A percentile compares a stretch with the other conserved stretches of the same genome.
phyloP scores from a whole-genome alignment of 2,888 invertebrate genomes.

The Volucella bombylans region DNA sequence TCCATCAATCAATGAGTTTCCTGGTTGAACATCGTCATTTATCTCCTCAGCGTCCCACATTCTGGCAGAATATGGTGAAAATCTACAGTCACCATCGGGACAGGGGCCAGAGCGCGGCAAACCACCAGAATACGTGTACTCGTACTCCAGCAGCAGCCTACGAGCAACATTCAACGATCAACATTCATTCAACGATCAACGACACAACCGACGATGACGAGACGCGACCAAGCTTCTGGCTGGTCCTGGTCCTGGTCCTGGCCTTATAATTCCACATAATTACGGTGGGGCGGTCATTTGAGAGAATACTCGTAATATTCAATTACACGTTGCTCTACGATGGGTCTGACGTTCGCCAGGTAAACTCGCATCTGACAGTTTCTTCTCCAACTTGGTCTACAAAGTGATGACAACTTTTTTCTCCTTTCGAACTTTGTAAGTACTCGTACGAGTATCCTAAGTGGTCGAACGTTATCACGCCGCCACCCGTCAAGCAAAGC shows the following conservation, averaged over 20 bases:
- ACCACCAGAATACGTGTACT: background rate
- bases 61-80: slow-evolving; percentile 63
- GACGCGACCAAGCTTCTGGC: slow-evolving; percentile 32
- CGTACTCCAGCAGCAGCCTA: slow-evolving; percentile 33
- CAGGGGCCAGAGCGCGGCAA: slow-evolving; percentile 15
- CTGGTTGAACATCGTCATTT: slow-evolving; percentile 74
- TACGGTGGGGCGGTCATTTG: slow-evolving; percentile 70
- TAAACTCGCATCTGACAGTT: slow-evolving; percentile 30
- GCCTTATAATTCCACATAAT: slow-evolving; percentile 70
- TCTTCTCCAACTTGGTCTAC: slow-evolving; percentile 22
- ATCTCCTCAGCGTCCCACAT: slow-evolving; percentile 69
- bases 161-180: slow-evolving; percentile 5
- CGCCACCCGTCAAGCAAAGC: slow-evolving; percentile 33
- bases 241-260: slow-evolving; percentile 6
- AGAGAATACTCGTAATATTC: slow-evolving; percentile 63
- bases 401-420: slow-evolving; percentile 67
- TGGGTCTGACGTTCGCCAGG: slow-evolving; percentile 64
- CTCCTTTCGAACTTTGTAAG: background rate
- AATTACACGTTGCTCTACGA: slow-evolving; percentile 66
- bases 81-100: slow-evolving; percentile 44
- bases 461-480: slow-evolving; percentile 49
- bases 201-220: slow-evolving; percentile 29
- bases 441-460: slow-evolving; percentile 26
- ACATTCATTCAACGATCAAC: background rate
- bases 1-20: slow-evolving; percentile 73